Percentiles rank a stretch among this genome's conserved stretches.
Conservation (phyloP, 2,113 vertebrate species). For the Eudyptes chrysolophus region DNA sequence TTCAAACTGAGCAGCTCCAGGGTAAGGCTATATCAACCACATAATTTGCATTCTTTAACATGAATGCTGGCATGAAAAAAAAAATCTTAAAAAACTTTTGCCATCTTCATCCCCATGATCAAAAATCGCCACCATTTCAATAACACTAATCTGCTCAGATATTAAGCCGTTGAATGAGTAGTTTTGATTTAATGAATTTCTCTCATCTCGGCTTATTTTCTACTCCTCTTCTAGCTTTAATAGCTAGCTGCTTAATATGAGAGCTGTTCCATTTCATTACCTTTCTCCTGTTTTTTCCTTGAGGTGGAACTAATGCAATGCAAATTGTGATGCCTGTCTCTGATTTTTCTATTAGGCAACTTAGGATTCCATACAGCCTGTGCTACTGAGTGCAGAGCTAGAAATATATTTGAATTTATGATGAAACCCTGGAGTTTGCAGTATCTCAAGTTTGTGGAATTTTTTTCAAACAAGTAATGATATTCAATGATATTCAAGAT, state of each 20-base stretch:
- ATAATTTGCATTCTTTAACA: conserved; percentile 44
- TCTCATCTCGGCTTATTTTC: conserved; percentile 67
- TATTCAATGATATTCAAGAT: not conserved
- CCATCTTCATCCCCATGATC: conserved; percentile 49
- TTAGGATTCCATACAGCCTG: conserved; percentile 13
- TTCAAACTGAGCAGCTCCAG: conserved; percentile 9
- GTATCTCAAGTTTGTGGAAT: not conserved
- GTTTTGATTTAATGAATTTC: conserved; percentile 75
- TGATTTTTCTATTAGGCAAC: conserved; percentile 66
- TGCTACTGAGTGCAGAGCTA: conserved; percentile 25
- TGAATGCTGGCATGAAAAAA: conserved; percentile 1
- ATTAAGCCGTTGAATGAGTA: conserved; percentile 69
- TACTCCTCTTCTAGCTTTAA: conserved; percentile 68
- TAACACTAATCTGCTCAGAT: conserved; percentile 61
- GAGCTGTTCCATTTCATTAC: conserved; percentile 74
- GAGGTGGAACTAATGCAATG: conserved; percentile 71
- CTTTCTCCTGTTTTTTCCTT: conserved; percentile 68
- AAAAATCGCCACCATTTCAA: conserved; percentile 67
- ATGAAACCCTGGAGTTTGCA: conserved; percentile 13
- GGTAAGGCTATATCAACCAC: not conserved
- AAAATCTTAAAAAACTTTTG: conserved; percentile 18
- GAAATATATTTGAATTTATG: conserved; percentile 52
- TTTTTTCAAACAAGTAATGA: conserved; percentile 7
- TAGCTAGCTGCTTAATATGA: conserved; percentile 71
- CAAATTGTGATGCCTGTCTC: conserved; percentile 64